Evolutionary conservation across 2,797 vertebrate species (phyloP).

Genomic region (Sebastes trivittatus): DNA sequence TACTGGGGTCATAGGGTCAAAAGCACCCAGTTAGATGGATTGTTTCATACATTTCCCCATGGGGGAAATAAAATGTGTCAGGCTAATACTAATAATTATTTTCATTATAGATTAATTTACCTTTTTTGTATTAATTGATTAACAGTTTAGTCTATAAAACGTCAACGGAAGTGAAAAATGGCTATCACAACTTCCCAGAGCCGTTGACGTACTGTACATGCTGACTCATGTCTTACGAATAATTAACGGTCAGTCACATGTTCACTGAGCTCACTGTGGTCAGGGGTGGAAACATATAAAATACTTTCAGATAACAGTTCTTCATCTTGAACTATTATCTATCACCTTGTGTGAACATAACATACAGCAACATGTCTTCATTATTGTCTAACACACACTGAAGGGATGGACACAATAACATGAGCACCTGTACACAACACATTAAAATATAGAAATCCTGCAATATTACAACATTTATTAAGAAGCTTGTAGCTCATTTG

Average conservation of each 20-base stretch:
- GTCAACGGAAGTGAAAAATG: not conserved
- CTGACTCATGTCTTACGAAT: constrained; percentile 29
- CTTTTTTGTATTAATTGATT: not conserved
- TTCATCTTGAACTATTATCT: not conserved
- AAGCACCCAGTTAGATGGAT: not conserved
- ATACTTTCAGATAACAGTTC: not conserved
- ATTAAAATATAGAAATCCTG: not conserved
- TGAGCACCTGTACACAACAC: not conserved
- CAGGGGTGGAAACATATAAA: constrained; percentile 22
- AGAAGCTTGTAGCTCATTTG: not conserved
- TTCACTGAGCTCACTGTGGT: constrained; percentile 10
- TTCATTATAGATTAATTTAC: not conserved
- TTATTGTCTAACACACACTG: not conserved
- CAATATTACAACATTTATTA: not conserved
- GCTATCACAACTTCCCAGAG: not conserved
- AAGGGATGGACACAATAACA: not conserved
- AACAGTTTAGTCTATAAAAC: not conserved
- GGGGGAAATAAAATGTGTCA: not conserved
- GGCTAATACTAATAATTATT: not conserved
- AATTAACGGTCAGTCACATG: constrained; percentile 27
- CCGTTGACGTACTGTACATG: not conserved
- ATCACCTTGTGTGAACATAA: not conserved
- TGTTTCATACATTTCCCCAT: not conserved
- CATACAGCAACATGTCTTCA: not conserved
- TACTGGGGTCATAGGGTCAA: too few relatives aligned